Evolutionary conservation across 1,140 invertebrate genomes (phyloP), one percentile per base, ranked within the genome.

Genomic region (Cydia splendana): DNA sequence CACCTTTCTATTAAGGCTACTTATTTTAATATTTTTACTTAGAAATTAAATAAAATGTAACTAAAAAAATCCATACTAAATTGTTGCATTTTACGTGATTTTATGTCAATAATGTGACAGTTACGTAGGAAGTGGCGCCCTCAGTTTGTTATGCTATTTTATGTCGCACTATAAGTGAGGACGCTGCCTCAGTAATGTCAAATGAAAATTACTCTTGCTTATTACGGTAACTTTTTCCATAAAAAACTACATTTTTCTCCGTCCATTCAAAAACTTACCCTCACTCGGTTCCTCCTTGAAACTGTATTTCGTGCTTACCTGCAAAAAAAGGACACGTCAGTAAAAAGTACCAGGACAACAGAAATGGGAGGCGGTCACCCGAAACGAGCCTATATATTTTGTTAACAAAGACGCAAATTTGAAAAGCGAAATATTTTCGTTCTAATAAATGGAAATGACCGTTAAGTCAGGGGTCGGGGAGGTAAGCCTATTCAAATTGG

Each of bases 271-370:
- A 62, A 62, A 65, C 79, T 81, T 79, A 82, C 79, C 79, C 75
- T 77, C 76, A 18, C 53, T 78, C 5, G 67, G 62, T 30, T 81
- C 77, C 18, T 76, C 79, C 78, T 79, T 79, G 45, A 80, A 79
- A 76, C 69, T 51, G 76, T 76, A 79, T 15, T 76, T 67, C 73
- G 77, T 67, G 76, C 82, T 85, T 87, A 87, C 86, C 86, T 87
- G 86, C n/a, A 84, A 85, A 75, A 82, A 79, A 78, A 79, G 79
- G 74, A 75, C 13, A 77, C 10, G 48, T 77, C 69, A 74, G 75
- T 62, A 79, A 75, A 77, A 78, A 75, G 74, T 78, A 85, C 80
- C 77, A 82, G 81, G 80, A 71, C 65, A 76, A 75, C 84, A 84
- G 79, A 81, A 83, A 77, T 80, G 78, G 80, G 78, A 84, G 82